phyloP scores from a whole-genome alignment of 2,797 vertebrate genomes.

The Chrysocyon brachyurus region DNA sequence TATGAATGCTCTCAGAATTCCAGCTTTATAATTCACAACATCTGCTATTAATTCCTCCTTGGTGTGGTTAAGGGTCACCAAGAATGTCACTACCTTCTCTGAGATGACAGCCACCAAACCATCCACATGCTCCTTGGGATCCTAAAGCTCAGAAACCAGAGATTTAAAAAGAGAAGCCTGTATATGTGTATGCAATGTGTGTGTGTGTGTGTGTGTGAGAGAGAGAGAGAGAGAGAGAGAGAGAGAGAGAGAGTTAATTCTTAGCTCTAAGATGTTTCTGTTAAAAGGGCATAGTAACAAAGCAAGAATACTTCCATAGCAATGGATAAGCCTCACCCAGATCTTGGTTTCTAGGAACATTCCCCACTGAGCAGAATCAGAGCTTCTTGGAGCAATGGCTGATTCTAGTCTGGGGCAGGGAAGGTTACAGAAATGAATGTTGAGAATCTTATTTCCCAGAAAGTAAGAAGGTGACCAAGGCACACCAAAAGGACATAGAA shows the following conservation, averaged over 20 bases:
- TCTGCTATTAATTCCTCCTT: background rate
- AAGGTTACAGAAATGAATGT: background rate
- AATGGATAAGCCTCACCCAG: background rate
- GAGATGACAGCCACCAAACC: background rate
- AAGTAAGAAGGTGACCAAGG: background rate
- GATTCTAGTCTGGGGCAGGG: background rate
- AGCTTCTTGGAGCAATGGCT: background rate
- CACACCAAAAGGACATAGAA: background rate
- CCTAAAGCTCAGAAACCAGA: constrained; percentile 32
- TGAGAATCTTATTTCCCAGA: background rate
- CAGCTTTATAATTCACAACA: background rate
- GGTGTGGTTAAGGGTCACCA: background rate
- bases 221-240: no score
- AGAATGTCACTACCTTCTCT: background rate
- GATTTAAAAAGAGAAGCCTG: background rate
- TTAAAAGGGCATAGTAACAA: constrained; percentile 15
- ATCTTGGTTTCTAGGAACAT: background rate
- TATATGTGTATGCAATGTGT: background rate
- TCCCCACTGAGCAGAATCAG: background rate
- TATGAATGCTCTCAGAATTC: background rate
- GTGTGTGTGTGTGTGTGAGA: background rate
- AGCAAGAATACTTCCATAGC: background rate
- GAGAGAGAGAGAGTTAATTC: background rate
- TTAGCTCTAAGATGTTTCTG: background rate
- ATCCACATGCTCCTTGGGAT: background rate